Conservation (phyloP, 2,888 invertebrate species). For the Drosophila siamana region DNA sequence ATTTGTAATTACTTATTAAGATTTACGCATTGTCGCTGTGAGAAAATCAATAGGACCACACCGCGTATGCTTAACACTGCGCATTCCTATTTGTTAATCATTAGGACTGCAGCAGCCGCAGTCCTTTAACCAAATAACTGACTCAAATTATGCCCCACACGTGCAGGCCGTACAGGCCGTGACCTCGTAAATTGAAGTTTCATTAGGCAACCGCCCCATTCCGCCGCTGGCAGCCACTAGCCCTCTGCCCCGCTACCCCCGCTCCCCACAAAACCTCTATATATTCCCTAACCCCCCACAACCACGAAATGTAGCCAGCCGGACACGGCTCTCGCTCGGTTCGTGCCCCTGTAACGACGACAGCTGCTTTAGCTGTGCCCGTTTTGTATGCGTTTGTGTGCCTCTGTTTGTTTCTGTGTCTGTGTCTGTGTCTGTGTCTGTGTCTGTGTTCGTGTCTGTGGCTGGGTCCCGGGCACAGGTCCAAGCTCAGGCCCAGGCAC, state of each 20-base stretch:
- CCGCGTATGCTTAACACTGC: constrained; percentile 53
- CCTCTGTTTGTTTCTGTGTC: constrained; percentile 13
- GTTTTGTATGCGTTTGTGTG: constrained; percentile 4
- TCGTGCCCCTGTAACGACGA: constrained; percentile 54
- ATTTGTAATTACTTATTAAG: constrained; percentile 63
- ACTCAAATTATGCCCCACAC: constrained; percentile 79
- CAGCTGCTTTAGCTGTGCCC: constrained; percentile 17
- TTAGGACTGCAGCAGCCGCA: constrained; percentile 65
- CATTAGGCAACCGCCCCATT: constrained; percentile 58
- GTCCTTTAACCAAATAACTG: constrained; percentile 77
- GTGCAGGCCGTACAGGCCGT: constrained; percentile 77
- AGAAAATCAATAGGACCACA: constrained; percentile 64
- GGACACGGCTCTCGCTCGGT: constrained; percentile 35
- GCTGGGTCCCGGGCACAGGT: constrained; percentile 20
- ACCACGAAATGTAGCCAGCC: constrained; percentile 6
- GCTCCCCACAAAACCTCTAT: too few species aligned
- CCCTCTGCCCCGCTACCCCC: not conserved
- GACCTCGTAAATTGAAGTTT: constrained; percentile 80
- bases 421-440: constrained; percentile 41
- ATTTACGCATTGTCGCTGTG: constrained; percentile 46
- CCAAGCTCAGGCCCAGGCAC: not conserved
- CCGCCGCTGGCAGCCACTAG: constrained; percentile 39
- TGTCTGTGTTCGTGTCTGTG: constrained; percentile 31
- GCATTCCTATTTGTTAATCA: constrained; percentile 71
- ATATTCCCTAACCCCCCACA: not conserved